Evolutionary conservation across 2,888 invertebrate genomes (phyloP).

Genomic region (Autographa gamma): DNA sequence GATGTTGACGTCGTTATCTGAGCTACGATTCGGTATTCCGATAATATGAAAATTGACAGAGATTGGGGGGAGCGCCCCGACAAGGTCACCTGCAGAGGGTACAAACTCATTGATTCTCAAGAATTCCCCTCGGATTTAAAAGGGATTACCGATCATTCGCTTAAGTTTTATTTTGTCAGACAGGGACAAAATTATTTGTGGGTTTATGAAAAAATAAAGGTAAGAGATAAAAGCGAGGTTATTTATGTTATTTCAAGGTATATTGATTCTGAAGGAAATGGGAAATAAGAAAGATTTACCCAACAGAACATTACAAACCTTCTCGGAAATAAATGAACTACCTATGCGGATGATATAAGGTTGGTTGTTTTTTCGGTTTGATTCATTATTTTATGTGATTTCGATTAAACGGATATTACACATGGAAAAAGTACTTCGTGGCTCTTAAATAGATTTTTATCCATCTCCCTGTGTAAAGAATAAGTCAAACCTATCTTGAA

Average conservation of each 20-base stretch:
- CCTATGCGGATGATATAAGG: background rate
- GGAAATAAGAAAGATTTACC: slow-evolving; percentile 4
- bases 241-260: slow-evolving; percentile 9
- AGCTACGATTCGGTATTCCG: slow-evolving; percentile 57
- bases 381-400: background rate
- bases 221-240: slow-evolving; percentile 10
- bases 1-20: slow-evolving; percentile 42
- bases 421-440: background rate
- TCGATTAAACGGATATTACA: background rate
- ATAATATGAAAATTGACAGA: slow-evolving; percentile 69
- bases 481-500: background rate
- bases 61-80: slow-evolving; percentile 49
- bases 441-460: background rate
- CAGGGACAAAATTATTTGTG: slow-evolving; percentile 51
- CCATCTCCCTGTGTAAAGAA: background rate
- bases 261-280: slow-evolving; percentile 4
- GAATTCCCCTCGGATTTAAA: slow-evolving; percentile 56
- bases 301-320: background rate
- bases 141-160: slow-evolving; percentile 64
- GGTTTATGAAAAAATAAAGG: slow-evolving; percentile 16
- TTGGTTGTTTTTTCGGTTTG: background rate
- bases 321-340: background rate
- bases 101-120: slow-evolving; percentile 59
- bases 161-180: slow-evolving; percentile 58
- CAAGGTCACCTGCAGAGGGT: slow-evolving; percentile 55